Evolutionary conservation across 2,113 vertebrate genomes (phyloP), one percentile per base, ranked within the genome.

Genomic region (Patagioenas fasciata): DNA sequence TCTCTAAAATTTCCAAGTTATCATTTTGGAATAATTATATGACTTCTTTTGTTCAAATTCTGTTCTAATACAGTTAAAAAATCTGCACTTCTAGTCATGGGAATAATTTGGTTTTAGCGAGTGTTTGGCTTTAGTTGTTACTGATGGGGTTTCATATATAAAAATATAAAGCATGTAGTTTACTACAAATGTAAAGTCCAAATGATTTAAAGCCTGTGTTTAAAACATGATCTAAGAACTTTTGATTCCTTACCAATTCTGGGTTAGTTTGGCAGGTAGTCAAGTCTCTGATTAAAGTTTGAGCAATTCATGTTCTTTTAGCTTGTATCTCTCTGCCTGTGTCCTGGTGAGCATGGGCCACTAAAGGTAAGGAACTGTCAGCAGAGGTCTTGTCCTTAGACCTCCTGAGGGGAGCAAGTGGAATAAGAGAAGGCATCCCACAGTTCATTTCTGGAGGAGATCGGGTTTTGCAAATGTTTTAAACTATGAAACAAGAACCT

Each of bases 101-200:
- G 78, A 96, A 83, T 96, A 88, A 96, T 89, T 95, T 88, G 50
- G 31, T 26, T 90, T 86, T 91, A 92, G 83, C 0, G 3, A 81
- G 53, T 31, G 11, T 85, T 94, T 96, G 91, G 80, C 82, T 91
- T 69, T 61, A 86, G 71, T 42, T 70, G 72, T 82, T 88, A 78
- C 67, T 80, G 67, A 80, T 86, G 88, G 73, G 89, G 42, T 92
- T 93, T 92, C 81, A 91, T 65, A 62, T 57, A 65, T 53, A 91
- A 92, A 94, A 93, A 84, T 51, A 84, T 84, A 91, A 95, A 81
- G 58, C 65, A 91, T 79, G n/a, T 86, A 81, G 73, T 92, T 97
- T 95, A 75, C 87, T 91, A 91, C 88, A 96, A 93, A 95, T 84
- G 56, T 93, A 65, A 95, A 89, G 80, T 94, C 70, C 88, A 92